These are phyloP conservation scores for Loris lydekkerianus DNA, from an alignment of 2,797 vertebrate species.

Conservation along the genomic window DNA sequence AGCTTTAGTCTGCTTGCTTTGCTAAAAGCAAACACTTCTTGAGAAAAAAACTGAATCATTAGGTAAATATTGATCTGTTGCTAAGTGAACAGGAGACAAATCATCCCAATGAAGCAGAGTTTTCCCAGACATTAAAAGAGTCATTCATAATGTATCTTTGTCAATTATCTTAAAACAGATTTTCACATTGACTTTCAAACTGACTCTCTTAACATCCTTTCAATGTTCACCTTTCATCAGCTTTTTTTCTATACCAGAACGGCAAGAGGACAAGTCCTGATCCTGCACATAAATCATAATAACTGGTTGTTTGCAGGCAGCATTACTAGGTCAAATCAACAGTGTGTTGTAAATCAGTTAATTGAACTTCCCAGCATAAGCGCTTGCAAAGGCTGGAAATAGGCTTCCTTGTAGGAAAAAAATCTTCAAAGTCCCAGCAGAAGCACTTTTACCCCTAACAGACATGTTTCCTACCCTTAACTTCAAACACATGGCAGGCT, in stretches of 20 bases:
- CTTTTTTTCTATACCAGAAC: not conserved
- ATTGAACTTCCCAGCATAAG: not conserved
- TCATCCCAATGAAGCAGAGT: not conserved
- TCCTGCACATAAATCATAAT: not conserved
- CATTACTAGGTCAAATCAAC: not conserved
- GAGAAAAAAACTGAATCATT: slow-evolving; percentile 44
- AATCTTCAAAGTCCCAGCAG: slow-evolving; percentile 48
- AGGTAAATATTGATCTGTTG: slow-evolving; percentile 71
- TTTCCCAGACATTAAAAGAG: not conserved
- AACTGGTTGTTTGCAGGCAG: not conserved
- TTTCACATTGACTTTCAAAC: not conserved
- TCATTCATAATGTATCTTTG: slow-evolving; percentile 29
- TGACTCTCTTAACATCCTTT: not conserved
- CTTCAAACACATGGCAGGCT: slow-evolving; percentile 52
- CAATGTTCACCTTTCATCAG: not conserved
- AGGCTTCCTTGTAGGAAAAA: slow-evolving; percentile 41
- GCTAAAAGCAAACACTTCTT: slow-evolving; percentile 43
- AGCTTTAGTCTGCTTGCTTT: slow-evolving; percentile 33
- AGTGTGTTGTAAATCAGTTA: not conserved
- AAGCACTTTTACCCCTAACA: slow-evolving; percentile 23
- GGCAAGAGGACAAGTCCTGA: not conserved
- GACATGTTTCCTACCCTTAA: slow-evolving; percentile 49
- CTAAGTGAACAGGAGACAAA: slow-evolving; percentile 48
- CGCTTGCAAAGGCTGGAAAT: not conserved
- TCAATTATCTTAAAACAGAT: slow-evolving; percentile 27